phyloP scores from a whole-genome alignment of 2,797 vertebrate genomes.

The Eptatretus atami region DNA sequence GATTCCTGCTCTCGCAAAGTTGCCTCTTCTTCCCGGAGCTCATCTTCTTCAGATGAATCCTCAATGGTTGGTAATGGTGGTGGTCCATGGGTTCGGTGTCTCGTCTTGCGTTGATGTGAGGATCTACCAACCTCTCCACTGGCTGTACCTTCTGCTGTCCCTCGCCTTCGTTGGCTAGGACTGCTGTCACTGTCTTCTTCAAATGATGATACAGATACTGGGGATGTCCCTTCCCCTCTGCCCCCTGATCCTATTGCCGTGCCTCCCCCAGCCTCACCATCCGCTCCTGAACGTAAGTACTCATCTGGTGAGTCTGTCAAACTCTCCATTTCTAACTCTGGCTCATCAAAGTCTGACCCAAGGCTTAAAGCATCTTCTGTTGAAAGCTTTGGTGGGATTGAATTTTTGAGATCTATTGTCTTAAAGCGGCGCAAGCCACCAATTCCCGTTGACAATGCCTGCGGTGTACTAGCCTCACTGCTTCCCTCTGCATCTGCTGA shows the following conservation, averaged over 20 bases:
- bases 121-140: constrained; percentile 29
- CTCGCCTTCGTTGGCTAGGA: constrained; percentile 35
- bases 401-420: constrained; percentile 68
- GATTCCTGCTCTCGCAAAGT: constrained; percentile 61
- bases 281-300: constrained; percentile 62
- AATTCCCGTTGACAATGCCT: constrained; percentile 19
- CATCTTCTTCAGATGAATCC: constrained; percentile 83
- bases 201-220: constrained; percentile 72
- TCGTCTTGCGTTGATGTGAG: constrained; percentile 57
- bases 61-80: constrained; percentile 42
- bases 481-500: constrained; percentile 24
- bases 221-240: constrained; percentile 27
- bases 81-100: constrained; percentile 46
- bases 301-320: constrained; percentile 74
- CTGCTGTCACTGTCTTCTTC: constrained; percentile 95
- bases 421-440: constrained; percentile 51
- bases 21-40: constrained; percentile 54
- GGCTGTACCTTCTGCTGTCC: background rate
- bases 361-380: constrained; percentile 19
- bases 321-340: constrained; percentile 51
- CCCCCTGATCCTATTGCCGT: constrained; percentile 17
- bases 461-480: constrained; percentile 28
- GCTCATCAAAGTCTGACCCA: constrained; percentile 27
- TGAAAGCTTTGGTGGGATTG: constrained; percentile 19
- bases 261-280: constrained; percentile 47